A percentile compares a stretch with the other conserved stretches of the same genome.
Conservation (phyloP, 2,888 invertebrate species). For the Teleogryllus oceanicus region DNA sequence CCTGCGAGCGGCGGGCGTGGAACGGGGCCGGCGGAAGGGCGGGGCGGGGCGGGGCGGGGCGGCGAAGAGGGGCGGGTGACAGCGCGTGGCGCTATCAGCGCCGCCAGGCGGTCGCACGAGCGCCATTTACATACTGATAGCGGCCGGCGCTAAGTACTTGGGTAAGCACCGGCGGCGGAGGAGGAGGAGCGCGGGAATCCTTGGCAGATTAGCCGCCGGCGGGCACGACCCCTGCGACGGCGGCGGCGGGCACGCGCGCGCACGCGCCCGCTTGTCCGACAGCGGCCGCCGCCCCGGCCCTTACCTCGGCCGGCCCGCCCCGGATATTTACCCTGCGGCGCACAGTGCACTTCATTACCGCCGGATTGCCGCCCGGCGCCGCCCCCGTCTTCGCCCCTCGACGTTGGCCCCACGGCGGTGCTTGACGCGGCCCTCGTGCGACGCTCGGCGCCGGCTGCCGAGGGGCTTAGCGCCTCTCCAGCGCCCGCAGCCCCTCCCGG, state of each 20-base stretch:
- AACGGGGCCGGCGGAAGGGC: no score
- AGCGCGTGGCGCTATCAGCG: not conserved
- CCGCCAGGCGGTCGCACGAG: constrained; percentile 1
- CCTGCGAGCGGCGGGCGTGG: not conserved
- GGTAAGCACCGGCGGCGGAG: not conserved
- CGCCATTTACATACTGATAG: constrained; percentile 18
- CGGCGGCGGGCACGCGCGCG: not conserved
- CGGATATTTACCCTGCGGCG: not conserved
- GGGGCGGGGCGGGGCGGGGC: not conserved
- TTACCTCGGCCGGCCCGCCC: not conserved
- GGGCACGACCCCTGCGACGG: not conserved
- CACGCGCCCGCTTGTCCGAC: not conserved
- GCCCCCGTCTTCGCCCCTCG: not conserved
- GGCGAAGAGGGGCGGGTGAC: not conserved
- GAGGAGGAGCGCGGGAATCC: not conserved
- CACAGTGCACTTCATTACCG: not conserved
- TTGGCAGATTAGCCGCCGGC: constrained; percentile 18
- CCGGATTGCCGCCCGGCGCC: not conserved
- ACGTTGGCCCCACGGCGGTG: not conserved
- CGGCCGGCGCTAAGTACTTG: constrained; percentile 18
- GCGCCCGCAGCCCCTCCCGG: no score
- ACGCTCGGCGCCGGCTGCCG: no score
- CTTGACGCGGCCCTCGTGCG: not conserved
- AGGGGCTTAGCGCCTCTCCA: no score
- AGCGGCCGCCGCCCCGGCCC: not conserved